A percentile compares a stretch with the other conserved stretches of the same genome.
These are phyloP conservation scores for Hepsetus odoe DNA, from an alignment of 2,113 vertebrate genomes.

Conservation along the genomic window DNA sequence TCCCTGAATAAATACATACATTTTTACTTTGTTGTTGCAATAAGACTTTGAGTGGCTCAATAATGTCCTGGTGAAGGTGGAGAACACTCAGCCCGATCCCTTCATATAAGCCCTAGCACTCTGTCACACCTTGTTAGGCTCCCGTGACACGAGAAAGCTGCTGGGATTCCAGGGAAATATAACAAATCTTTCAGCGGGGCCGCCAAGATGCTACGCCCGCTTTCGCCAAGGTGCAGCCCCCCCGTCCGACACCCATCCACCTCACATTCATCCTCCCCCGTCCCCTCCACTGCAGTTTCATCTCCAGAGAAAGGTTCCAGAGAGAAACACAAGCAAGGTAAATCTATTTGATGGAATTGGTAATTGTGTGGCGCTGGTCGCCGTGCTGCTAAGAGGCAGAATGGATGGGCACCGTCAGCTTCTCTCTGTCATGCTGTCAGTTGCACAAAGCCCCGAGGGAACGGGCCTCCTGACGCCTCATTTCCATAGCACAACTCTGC, in stretches of 20 bases:
- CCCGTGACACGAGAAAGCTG: conserved; percentile 38
- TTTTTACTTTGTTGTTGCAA: conserved; percentile 19
- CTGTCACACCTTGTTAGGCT: conserved; percentile 53
- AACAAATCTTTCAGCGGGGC: conserved; percentile 47
- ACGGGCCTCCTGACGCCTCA: conserved; percentile 60
- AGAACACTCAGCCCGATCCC: conserved; percentile 36
- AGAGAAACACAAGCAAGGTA: conserved; percentile 46
- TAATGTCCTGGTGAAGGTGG: conserved; percentile 32
- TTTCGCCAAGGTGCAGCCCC: conserved; percentile 25
- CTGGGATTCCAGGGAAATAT: conserved; percentile 48
- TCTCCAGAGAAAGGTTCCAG: conserved; percentile 42
- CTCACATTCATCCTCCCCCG: neutral
- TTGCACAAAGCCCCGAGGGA: conserved; percentile 58
- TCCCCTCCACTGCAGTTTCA: conserved; percentile 5
- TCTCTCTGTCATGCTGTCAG: conserved; percentile 67
- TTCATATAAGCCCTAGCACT: conserved; percentile 38
- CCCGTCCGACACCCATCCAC: neutral
- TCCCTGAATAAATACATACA: conserved; percentile 40
- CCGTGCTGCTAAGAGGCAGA: conserved; percentile 63
- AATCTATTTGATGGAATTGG: conserved; percentile 63
- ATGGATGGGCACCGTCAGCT: conserved; percentile 69
- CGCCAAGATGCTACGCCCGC: conserved; percentile 12
- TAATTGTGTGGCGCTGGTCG: conserved; percentile 55
- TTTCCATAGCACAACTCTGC: conserved; percentile 56
- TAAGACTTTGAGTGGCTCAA: conserved; percentile 39